A percentile compares a stretch with the other conserved stretches of the same genome.
Conservation (phyloP, 2,113 vertebrate genomes). For the Charadrius vociferus region DNA sequence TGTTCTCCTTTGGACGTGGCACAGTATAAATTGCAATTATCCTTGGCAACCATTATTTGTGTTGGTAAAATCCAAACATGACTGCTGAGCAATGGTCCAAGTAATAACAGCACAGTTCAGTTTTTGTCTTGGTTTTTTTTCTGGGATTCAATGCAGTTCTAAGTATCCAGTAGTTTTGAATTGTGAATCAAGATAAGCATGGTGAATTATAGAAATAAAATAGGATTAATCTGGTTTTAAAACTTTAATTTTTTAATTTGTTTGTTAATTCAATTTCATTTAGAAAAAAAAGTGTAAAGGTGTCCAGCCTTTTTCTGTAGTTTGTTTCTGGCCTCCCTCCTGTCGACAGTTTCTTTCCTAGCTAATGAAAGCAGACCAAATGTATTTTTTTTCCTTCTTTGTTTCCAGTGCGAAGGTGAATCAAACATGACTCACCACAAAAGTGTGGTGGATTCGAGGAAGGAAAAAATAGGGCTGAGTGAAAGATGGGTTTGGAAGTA, state of each 20-base stretch:
- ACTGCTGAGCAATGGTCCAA: not conserved
- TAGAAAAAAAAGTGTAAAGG: rapidly evolving
- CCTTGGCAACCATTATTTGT: not conserved
- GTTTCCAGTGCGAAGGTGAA: not conserved
- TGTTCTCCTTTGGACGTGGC: not conserved
- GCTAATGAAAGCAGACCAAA: not conserved
- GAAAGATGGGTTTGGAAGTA: not conserved
- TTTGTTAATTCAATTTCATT: not conserved
- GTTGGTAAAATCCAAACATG: not conserved
- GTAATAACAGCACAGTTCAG: not conserved
- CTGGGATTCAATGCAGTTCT: not conserved
- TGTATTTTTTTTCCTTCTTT: not conserved
- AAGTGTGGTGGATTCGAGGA: not conserved
- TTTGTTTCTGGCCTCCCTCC: not conserved
- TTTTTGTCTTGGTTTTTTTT: not conserved
- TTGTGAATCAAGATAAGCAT: not conserved
- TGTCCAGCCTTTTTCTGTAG: not conserved
- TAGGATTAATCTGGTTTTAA: not conserved
- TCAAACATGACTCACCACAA: not conserved
- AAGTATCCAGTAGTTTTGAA: not conserved
- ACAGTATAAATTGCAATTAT: not conserved
- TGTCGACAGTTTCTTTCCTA: not conserved
- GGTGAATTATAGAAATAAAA: not conserved
- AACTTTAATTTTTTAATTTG: not conserved
- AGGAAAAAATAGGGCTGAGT: not conserved